Percentiles rank a stretch among this genome's conserved stretches.
Conservation (phyloP, 2,888 invertebrate genomes). For the Xanthia togata region DNA sequence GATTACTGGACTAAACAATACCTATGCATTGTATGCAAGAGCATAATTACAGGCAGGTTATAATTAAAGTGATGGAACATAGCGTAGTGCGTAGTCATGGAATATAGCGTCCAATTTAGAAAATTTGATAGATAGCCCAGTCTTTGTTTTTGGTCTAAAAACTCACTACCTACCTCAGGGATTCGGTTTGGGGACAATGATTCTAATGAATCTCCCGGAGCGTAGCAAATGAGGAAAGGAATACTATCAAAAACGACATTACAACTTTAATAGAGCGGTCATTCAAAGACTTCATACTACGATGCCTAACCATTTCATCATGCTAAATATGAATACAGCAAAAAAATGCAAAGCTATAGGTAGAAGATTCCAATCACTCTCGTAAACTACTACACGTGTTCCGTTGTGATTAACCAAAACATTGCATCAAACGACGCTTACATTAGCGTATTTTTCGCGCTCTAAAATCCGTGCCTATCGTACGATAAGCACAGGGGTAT, state of each 20-base stretch:
- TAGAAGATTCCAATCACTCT: constrained; percentile 43
- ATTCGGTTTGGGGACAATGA: neutral
- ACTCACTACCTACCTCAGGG: neutral
- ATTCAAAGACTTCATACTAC: neutral
- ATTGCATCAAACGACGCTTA: constrained; percentile 31
- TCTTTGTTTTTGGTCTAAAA: neutral
- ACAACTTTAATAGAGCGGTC: neutral
- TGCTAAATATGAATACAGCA: constrained; percentile 2
- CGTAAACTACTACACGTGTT: constrained; percentile 47
- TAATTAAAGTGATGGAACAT: neutral
- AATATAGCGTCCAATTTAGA: neutral
- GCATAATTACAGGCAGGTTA: neutral
- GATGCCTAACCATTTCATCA: neutral
- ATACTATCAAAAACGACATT: neutral
- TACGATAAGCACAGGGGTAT: constrained; percentile 43
- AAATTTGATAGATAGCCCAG: too few species aligned
- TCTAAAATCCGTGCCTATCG: constrained; percentile 34
- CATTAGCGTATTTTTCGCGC: constrained; percentile 26
- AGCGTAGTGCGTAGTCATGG: too few species aligned
- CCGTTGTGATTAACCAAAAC: constrained; percentile 36
- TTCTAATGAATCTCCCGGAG: neutral
- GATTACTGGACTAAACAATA: neutral
- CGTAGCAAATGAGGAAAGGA: neutral
- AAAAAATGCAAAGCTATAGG: constrained; percentile 11
- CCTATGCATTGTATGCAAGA: neutral